Conservation (phyloP, 1,140 invertebrate genomes). For the Cecropterus lyciades region DNA sequence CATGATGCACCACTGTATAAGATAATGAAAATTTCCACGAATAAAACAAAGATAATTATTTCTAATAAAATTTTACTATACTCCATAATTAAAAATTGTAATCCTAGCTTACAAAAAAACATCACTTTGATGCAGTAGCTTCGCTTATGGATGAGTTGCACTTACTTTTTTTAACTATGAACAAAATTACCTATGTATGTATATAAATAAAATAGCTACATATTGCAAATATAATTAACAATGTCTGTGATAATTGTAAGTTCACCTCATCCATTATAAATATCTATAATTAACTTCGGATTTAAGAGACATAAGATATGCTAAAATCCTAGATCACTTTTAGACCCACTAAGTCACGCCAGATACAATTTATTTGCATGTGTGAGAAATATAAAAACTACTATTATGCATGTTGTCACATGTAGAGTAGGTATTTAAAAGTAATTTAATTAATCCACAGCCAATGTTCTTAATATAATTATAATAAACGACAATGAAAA, state of each 20-base stretch:
- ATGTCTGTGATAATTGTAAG: conserved; percentile 48
- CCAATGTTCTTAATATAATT: conserved; percentile 51
- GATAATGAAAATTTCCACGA: too few relatives aligned
- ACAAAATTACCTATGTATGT: conserved; percentile 36
- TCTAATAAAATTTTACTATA: conserved; percentile 63
- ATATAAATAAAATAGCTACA: conserved; percentile 39
- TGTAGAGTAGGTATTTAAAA: conserved; percentile 37
- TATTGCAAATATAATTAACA: conserved; percentile 37
- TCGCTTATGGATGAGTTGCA: conserved; percentile 57
- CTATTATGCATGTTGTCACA: conserved; percentile 35
- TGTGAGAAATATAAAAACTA: conserved; percentile 46
- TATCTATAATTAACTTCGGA: conserved; percentile 44
- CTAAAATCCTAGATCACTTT: conserved; percentile 64
- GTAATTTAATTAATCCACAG: conserved; percentile 56
- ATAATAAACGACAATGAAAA: conserved; percentile 38
- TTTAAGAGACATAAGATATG: conserved; percentile 50
- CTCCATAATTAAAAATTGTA: conserved; percentile 58
- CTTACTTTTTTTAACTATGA: conserved; percentile 43
- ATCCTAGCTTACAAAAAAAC: conserved; percentile 60
- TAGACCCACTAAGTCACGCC: conserved; percentile 46
- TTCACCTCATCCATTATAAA: conserved; percentile 54
- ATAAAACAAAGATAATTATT: conserved; percentile 49
- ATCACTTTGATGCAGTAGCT: conserved; percentile 62
- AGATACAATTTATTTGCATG: conserved; percentile 58
- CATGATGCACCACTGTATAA: too few relatives aligned